phyloP scores from a whole-genome alignment of 1,140 invertebrate species.

The Panagrolaimus sp. region DNA sequence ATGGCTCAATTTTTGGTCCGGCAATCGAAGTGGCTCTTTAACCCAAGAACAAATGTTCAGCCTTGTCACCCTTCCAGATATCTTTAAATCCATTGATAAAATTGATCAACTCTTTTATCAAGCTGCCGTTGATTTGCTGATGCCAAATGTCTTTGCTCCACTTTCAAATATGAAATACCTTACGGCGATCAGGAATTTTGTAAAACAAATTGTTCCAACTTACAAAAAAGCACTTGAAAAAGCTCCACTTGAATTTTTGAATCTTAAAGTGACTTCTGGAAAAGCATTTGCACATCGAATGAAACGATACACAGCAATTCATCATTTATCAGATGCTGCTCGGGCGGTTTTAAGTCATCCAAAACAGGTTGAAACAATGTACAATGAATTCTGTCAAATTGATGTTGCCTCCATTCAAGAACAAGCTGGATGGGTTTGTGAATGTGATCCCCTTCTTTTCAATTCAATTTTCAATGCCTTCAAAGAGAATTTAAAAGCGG shows the following conservation, averaged over 20 bases:
- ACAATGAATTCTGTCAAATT: conserved; percentile 2
- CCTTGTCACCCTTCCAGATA: conserved; percentile 2
- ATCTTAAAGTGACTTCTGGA: background rate
- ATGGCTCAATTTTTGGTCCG: conserved; percentile 2
- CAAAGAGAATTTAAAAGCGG: conserved; percentile 71
- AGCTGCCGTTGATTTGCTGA: background rate
- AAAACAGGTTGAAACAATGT: conserved; percentile 4
- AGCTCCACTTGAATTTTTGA: background rate
- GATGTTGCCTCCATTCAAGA: background rate
- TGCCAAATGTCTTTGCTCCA: background rate
- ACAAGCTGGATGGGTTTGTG: conserved; percentile 73
- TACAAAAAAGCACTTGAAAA: background rate
- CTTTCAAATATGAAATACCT: conserved; percentile 1
- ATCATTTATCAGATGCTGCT: background rate
- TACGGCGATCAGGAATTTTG: background rate
- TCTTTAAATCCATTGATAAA: conserved; percentile 1
- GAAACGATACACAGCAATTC: conserved; percentile 6
- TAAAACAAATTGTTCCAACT: background rate
- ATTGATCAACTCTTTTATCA: conserved; percentile 5
- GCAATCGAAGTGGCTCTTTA: background rate
- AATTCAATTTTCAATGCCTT: conserved; percentile 34
- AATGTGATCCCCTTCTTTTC: conserved; percentile 70
- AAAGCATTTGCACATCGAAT: background rate
- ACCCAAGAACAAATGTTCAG: background rate
- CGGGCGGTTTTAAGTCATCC: background rate